A percentile compares a stretch with the other conserved stretches of the same genome.
Conservation (phyloP, 2,113 vertebrate species). For the Monopterus albus region DNA sequence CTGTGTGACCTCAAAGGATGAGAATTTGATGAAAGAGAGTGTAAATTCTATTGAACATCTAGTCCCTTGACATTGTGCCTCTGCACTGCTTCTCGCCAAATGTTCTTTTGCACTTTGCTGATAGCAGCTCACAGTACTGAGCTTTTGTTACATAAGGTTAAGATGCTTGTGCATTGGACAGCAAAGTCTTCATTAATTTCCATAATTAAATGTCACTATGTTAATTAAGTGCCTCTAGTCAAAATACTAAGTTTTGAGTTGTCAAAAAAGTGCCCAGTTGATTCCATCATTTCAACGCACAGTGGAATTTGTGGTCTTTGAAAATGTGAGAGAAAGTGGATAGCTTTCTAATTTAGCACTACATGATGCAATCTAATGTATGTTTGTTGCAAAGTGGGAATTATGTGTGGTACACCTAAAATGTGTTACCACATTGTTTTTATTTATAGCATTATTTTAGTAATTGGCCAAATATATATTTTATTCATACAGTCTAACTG, state of each 20-base stretch:
- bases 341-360: background rate
- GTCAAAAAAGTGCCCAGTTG: background rate
- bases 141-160: conserved; percentile 22
- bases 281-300: conserved; percentile 3
- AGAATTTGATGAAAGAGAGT: conserved; percentile 12
- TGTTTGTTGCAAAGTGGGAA: background rate
- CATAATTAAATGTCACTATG: conserved; percentile 45
- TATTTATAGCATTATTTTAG: too few relatives aligned
- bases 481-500: too few relatives aligned
- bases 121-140: background rate
- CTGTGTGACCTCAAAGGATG: conserved; percentile 8
- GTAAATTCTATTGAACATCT: background rate
- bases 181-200: conserved; percentile 20
- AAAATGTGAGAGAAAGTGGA: background rate
- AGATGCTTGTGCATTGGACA: conserved; percentile 13
- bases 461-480: too few relatives aligned
- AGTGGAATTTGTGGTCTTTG: background rate
- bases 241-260: background rate
- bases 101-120: conserved; percentile 11
- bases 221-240: conserved; percentile 36
- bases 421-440: too few relatives aligned
- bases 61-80: conserved; percentile 3
- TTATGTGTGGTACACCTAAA: too few relatives aligned
- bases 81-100: background rate
- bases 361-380: background rate